Base-by-base conservation (phyloP, 2,888 invertebrate genomes). In the Erebia aethiops region DNA sequence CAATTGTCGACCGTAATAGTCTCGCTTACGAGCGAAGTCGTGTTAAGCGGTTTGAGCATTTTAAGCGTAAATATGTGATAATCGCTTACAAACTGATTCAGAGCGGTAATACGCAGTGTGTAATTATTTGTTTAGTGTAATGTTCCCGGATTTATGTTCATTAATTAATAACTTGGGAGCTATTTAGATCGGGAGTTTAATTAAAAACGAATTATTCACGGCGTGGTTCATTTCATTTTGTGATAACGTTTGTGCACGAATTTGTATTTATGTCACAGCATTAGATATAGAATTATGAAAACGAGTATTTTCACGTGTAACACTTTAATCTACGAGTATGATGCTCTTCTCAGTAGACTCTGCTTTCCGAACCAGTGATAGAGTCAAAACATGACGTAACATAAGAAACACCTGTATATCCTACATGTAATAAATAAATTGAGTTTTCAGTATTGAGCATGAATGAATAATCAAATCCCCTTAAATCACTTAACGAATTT, bases 1-100 rank as follows among this genome's bases (percentile, higher is more conserved):
- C 67, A 67, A 70, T 72, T 64, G 67, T 72, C 52, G 72, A 54
- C 51, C 70, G 70, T 65, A 73, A 70, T 60, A 61, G 60, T 67
- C 49, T 21, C 68, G 67, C 56, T 67, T 51, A 62, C 71, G 69
- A 66, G 61, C 61, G 65, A 67, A 67, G 64, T 52, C 58, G 70
- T 72, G 64, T 62, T 62, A 62, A 62, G 62, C 62, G 62, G 62
- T 62, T 62, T 16, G 52, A 46, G 58, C 63, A 35, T 71, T 71
- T 54, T 49, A 10, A 21, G 67, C 64, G 61, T 67, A 61, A 70
- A 70, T 64, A 73, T 64, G 70, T 69, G 65, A 69, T 71, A 71
- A 69, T 71, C 69, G 64, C 51, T 63, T 71, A 65, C 56, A n/a
- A 66, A 69, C 52, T 46, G 65, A 63, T 68, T 68, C 54, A n/a